These are phyloP conservation scores for Cheilosia soror DNA, from an alignment of 2,888 invertebrate species.

Conservation along the genomic window DNA sequence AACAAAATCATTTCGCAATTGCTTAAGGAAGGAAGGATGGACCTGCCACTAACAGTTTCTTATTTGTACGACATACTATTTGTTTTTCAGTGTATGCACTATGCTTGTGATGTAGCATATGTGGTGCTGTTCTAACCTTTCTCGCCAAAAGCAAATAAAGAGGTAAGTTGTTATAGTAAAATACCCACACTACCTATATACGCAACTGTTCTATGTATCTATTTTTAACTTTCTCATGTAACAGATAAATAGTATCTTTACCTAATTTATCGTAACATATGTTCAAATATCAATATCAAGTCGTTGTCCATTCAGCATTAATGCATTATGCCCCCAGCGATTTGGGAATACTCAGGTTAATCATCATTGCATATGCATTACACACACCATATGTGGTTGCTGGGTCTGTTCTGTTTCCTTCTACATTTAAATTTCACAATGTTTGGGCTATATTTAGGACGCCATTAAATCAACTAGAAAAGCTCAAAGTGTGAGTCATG, in stretches of 20 bases:
- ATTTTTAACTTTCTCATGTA: background rate
- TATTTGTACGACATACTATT: no score
- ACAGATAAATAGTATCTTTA: background rate
- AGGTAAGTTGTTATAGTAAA: background rate
- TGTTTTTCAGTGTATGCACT: no score
- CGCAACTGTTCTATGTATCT: background rate
- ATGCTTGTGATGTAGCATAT: no score
- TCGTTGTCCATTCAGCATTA: constrained; percentile 1
- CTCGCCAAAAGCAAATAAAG: background rate
- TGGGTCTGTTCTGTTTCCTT: constrained; percentile 34
- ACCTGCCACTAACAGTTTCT: no score
- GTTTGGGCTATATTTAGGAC: constrained; percentile 58
- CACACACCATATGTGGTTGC: background rate
- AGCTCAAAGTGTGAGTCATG: constrained; percentile 42
- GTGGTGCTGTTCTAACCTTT: no score
- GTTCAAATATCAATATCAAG: constrained; percentile 4
- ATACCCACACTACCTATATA: background rate
- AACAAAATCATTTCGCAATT: no score
- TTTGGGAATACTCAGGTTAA: constrained; percentile 32
- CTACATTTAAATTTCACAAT: constrained; percentile 45
- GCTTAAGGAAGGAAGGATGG: no score
- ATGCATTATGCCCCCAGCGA: background rate
- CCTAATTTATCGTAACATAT: constrained; percentile 1
- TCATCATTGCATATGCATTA: constrained; percentile 17
- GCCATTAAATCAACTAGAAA: constrained; percentile 39